Base-by-base conservation (phyloP, 2,797 vertebrate genomes). In the Hafferia zeledoni region DNA sequence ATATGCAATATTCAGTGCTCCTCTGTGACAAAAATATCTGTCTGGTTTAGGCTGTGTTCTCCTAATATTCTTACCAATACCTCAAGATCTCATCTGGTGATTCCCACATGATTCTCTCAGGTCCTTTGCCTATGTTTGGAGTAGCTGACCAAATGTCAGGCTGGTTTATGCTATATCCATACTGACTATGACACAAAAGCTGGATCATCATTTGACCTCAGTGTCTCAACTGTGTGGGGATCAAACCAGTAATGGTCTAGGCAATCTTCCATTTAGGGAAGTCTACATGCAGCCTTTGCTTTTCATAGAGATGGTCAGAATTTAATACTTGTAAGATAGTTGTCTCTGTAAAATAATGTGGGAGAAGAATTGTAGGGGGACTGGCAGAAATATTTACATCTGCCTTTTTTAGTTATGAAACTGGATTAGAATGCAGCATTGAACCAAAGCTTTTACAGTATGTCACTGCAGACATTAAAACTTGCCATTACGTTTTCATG, bases 191-290 rank as follows among this genome's bases (percentile, higher is more conserved):
- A 50, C 27, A 23, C 17, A 77, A 70, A 60, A 5, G 5, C 61
- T 79, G 46, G 39, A 50, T 85, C 9, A 35, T 28, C 23, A 11
- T 68, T 75, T 77, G 46, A 86, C 24, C 33, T 80, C 2, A 1
- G 6, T 30, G 28, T 53, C n/a, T 85, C 3, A 3, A 0, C 18
- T 63, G 2, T 10, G 6, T 46, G 37, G 3, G 6, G 9, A 18
- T 44, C 72, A 88, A 90, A 77, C 17, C 1, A 0, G 14, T 18
- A 59, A 86, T 74, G 6, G 20, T 33, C 20, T 35, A 16, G 23
- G 27, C 30, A 89, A 19, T 9, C 13, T 64, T 87, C 71, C 10
- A 37, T 83, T 77, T 74, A 46, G 24, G 23, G 35, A 67, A 52
- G 33, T 18, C 18, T 63, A 12, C 24, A 18, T 28, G 39, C 39